phyloP scores from a whole-genome alignment of 2,113 vertebrate genomes.

The Naja naja region DNA sequence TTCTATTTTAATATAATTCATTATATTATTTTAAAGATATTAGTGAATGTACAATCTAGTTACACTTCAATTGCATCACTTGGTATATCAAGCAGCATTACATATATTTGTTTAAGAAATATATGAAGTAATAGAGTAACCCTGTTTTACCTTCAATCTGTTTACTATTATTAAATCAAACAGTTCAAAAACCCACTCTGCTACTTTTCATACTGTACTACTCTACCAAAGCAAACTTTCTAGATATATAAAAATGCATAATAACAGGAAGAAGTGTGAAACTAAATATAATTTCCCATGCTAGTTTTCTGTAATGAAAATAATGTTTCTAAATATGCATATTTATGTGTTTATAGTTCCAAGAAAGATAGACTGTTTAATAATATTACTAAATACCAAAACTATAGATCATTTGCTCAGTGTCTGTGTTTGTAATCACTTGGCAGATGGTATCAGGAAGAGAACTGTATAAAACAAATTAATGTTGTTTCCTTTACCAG shows the following conservation, averaged over 20 bases:
- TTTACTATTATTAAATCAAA: not conserved
- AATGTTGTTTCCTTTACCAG: conserved; percentile 45
- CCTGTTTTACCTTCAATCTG: not conserved
- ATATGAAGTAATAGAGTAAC: not conserved
- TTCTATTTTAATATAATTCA: not conserved
- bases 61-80: not conserved
- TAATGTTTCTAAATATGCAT: not conserved
- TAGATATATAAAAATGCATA: not conserved
- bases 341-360: not conserved
- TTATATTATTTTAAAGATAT: not conserved
- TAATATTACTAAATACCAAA: not conserved
- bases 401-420: conserved; percentile 2
- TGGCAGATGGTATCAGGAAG: not conserved
- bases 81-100: not conserved
- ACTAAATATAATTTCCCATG: not conserved
- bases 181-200: not conserved
- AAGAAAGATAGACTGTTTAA: not conserved
- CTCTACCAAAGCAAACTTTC: not conserved
- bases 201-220: not conserved
- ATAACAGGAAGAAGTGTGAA: not conserved
- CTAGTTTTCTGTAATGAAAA: not conserved
- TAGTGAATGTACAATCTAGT: not conserved
- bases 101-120: not conserved
- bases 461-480: conserved; percentile 29
- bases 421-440: conserved; percentile 37